phyloP scores from a whole-genome alignment of 2,797 vertebrate genomes.

The Australoheros facetus region DNA sequence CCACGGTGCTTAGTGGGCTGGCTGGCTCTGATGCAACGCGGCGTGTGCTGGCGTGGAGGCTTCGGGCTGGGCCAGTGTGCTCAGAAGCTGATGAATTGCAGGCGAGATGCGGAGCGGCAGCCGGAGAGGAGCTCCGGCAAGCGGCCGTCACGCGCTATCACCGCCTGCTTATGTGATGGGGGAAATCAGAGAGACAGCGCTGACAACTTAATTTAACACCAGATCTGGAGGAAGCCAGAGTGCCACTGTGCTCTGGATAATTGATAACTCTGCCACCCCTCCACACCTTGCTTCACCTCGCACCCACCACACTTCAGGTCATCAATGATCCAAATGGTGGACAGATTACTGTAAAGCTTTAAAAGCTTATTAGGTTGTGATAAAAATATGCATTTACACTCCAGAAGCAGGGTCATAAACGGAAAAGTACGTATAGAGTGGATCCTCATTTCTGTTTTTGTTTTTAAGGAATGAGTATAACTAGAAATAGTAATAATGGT shows the following conservation, averaged over 20 bases:
- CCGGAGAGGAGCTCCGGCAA: conserved; percentile 81
- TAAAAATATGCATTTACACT: not conserved
- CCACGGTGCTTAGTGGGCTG: conserved; percentile 69
- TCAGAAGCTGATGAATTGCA: conserved; percentile 85
- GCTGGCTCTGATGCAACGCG: conserved; percentile 69
- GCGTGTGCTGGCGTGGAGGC: conserved; percentile 73
- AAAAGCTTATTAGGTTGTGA: conserved; percentile 30
- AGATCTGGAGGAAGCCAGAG: conserved; percentile 81
- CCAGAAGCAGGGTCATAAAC: not conserved
- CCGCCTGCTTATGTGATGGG: conserved; percentile 79
- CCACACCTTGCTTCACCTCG: conserved; percentile 61
- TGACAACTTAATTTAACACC: conserved; percentile 89
- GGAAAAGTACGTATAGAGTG: not conserved
- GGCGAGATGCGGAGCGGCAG: conserved; percentile 87
- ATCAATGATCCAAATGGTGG: conserved; percentile 37
- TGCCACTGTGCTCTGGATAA: conserved; percentile 82
- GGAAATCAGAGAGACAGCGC: conserved; percentile 83
- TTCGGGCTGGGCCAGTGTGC: conserved; percentile 65
- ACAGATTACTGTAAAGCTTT: conserved; percentile 37
- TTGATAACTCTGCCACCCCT: conserved; percentile 80
- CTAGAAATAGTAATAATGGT: not conserved
- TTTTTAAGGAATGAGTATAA: not conserved
- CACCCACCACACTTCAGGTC: conserved; percentile 45
- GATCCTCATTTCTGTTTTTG: not conserved
- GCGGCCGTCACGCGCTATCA: conserved; percentile 86